phyloP scores from a whole-genome alignment of 2,113 vertebrate genomes.

The Glaucomys volans region DNA sequence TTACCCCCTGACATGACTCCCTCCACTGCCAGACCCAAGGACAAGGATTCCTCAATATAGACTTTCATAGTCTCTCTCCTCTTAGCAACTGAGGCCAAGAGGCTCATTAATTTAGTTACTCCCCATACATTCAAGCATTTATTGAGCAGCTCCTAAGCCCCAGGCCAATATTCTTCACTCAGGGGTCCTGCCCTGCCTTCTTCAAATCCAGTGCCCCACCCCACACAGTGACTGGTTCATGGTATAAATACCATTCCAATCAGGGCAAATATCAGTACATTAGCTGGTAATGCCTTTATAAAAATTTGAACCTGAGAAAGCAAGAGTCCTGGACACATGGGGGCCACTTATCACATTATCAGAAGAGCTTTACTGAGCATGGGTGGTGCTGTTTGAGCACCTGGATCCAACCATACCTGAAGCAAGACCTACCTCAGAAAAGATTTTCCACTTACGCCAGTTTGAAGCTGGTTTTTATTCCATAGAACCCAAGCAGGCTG shows the following conservation, averaged over 20 bases:
- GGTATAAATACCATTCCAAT: neutral
- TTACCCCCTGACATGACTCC: neutral
- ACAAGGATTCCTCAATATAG: too few species aligned
- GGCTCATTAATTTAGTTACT: neutral
- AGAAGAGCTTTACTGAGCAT: neutral
- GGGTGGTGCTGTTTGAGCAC: too few species aligned
- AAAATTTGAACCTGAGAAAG: neutral
- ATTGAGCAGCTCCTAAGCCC: neutral
- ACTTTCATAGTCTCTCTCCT: neutral
- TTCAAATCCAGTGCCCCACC: neutral
- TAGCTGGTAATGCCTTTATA: accelerated
- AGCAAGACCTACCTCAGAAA: neutral
- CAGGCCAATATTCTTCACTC: neutral
- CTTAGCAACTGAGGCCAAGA: neutral
- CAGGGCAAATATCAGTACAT: accelerated
- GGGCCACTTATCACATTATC: accelerated
- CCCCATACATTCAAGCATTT: neutral
- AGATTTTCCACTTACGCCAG: neutral
- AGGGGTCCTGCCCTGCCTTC: neutral
- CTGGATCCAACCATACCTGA: neutral
- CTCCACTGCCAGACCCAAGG: neutral
- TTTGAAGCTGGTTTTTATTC: neutral
- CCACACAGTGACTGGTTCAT: too few species aligned
- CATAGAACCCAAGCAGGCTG: neutral
- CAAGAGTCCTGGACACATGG: too few species aligned